Evolutionary conservation across 2,113 vertebrate species (phyloP).

Genomic region (Scopus umbretta): DNA sequence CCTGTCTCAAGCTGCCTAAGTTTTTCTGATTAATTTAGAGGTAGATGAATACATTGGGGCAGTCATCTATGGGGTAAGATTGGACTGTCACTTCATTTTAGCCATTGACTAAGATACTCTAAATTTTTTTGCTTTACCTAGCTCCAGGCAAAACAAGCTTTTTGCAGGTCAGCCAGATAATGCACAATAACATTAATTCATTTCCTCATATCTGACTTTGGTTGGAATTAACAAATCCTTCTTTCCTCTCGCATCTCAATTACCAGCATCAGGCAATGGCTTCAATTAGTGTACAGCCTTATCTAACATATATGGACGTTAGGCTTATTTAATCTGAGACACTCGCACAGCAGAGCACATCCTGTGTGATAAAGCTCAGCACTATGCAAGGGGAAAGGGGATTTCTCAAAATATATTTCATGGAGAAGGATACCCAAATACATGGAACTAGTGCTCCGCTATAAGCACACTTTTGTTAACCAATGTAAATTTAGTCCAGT

Average conservation of each 20-base stretch:
- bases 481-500: accelerated
- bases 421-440: neutral
- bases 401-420: neutral
- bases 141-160: neutral
- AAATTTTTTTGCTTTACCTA: neutral
- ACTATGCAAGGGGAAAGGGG: neutral
- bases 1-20: neutral
- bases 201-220: neutral
- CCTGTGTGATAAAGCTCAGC: neutral
- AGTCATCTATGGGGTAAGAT: neutral
- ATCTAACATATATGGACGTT: neutral
- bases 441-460: neutral
- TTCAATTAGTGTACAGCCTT: neutral
- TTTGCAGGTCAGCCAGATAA: neutral
- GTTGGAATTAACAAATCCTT: neutral
- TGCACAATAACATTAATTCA: neutral
- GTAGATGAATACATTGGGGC: neutral
- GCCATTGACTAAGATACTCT: neutral
- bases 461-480: neutral
- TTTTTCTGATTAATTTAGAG: neutral
- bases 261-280: neutral
- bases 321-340: neutral
- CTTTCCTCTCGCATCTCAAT: neutral
- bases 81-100: neutral
- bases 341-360: neutral